Base-by-base conservation (phyloP, 2,888 invertebrate genomes). In the Cerastis leucographa region DNA sequence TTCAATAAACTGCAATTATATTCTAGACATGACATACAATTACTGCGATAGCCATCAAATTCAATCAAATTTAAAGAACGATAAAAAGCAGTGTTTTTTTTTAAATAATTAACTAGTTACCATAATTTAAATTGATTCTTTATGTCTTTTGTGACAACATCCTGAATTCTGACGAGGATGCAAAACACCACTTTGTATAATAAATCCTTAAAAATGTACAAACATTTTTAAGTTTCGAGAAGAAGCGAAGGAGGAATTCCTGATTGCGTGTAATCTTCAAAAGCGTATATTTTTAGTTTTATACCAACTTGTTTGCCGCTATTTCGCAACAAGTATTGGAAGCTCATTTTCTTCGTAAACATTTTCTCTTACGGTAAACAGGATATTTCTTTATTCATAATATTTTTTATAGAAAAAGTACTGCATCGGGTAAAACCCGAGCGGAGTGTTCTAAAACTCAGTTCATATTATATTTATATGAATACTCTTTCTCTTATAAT, bases 331-430 rank as follows among this genome's bases (percentile, higher is more conserved):
- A 77, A 86, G 81, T 88, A 87, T 84, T 80, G 82, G 71, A 84
- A 85, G 78, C 79, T 80, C 80, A 89, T 85, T 84, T 80, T 85
- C 80, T 81, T 59, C 49, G 74, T 70, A 84, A 87, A 76, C 66
- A 80, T 80, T 80, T 80, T 85, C 84, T 78, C 42, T 69, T 69
- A 81, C 77, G 68, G 81, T 78, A 86, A 87, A 83, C 81, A 89
- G 84, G 76, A 83, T 85, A 86, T 81, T 81, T 83, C 76, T 74
- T 71, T 83, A 76, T 85, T 83, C 82, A 82, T 83, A 76, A 82
- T 78, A 74, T 78, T 83, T 83, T 75, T 78, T 65, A 80, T 76
- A 75, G 22, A 81, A 87, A 85, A 88, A 71, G 40, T 69, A 69
- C 83, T 83, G 73, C 84, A 83, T 74, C 68, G 73, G 40, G 56